These are phyloP conservation scores for Urocynchramus pylzowi DNA, from an alignment of 2,113 vertebrate species.

Conservation along the genomic window DNA sequence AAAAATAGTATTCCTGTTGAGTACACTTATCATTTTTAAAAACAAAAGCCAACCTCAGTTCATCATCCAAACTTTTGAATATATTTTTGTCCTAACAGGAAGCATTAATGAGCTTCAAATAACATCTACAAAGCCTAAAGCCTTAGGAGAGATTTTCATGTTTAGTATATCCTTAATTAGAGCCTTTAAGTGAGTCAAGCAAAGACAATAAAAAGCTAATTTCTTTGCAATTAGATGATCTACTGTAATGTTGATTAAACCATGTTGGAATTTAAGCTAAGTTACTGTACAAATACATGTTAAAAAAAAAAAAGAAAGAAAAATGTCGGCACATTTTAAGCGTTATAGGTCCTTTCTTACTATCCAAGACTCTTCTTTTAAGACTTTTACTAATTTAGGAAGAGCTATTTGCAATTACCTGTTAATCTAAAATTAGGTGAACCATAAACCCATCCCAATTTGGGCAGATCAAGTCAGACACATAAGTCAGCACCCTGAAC, in stretches of 20 bases:
- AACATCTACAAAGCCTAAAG: neutral
- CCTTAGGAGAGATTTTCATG: neutral
- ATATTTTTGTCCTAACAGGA: neutral
- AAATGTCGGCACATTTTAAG: neutral
- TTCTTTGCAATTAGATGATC: neutral
- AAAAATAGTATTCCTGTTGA: neutral
- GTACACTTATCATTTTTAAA: neutral
- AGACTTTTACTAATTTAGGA: neutral
- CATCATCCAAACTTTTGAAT: neutral
- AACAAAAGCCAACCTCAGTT: neutral
- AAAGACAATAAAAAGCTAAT: neutral
- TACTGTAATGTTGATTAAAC: neutral
- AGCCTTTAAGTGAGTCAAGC: neutral
- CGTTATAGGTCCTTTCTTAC: neutral
- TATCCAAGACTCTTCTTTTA: neutral
- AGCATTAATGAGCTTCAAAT: neutral
- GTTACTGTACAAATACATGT: neutral
- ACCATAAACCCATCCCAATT: neutral
- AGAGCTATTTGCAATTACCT: neutral
- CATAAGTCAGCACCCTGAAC: neutral
- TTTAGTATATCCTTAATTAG: constrained; percentile 29
- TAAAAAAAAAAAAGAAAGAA: neutral
- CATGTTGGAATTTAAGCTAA: neutral
- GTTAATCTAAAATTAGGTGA: neutral
- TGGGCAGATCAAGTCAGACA: neutral